A percentile compares a stretch with the other conserved stretches of the same genome.
These are phyloP conservation scores for Chaenodraco wilsoni DNA, from an alignment of 2,797 vertebrate genomes.

Conservation along the genomic window DNA sequence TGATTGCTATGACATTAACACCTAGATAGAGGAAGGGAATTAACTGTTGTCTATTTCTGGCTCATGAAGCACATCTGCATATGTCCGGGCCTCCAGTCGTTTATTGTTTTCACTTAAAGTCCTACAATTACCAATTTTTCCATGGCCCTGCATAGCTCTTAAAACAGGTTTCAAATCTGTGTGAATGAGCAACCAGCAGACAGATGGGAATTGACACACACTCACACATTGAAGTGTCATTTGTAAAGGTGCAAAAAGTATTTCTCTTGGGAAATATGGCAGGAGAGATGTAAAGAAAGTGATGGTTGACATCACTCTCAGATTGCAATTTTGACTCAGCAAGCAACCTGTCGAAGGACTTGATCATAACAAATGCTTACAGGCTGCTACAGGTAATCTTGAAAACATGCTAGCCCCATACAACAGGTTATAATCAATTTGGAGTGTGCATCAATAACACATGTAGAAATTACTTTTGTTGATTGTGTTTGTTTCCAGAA, in stretches of 20 bases:
- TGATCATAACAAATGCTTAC: constrained; percentile 28
- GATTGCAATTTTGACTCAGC: constrained; percentile 48
- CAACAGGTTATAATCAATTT: constrained; percentile 4
- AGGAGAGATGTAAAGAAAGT: constrained; percentile 39
- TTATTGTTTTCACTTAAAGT: constrained; percentile 48
- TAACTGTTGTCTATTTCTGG: constrained; percentile 59
- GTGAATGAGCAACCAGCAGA: constrained; percentile 25
- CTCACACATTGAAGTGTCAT: constrained; percentile 58
- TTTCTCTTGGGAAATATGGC: constrained; percentile 71
- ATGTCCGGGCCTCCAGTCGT: constrained; percentile 40
- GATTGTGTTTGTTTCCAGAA: not conserved
- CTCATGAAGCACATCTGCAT: constrained; percentile 53
- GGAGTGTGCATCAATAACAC: not conserved
- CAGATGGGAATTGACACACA: constrained; percentile 26
- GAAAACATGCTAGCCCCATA: not conserved
- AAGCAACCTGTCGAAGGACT: constrained; percentile 36
- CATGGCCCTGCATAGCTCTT: not conserved
- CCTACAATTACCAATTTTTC: constrained; percentile 38
- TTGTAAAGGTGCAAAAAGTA: constrained; percentile 45
- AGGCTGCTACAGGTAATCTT: constrained; percentile 14
- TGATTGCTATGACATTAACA: constrained; percentile 75
- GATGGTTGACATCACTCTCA: constrained; percentile 46
- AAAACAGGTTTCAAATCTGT: constrained; percentile 13
- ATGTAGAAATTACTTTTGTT: constrained; percentile 12
- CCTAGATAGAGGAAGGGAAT: constrained; percentile 57